Evolutionary conservation across 2,113 vertebrate species (phyloP), one percentile per base, ranked within the genome.

Genomic region (Zootoca vivipara): DNA sequence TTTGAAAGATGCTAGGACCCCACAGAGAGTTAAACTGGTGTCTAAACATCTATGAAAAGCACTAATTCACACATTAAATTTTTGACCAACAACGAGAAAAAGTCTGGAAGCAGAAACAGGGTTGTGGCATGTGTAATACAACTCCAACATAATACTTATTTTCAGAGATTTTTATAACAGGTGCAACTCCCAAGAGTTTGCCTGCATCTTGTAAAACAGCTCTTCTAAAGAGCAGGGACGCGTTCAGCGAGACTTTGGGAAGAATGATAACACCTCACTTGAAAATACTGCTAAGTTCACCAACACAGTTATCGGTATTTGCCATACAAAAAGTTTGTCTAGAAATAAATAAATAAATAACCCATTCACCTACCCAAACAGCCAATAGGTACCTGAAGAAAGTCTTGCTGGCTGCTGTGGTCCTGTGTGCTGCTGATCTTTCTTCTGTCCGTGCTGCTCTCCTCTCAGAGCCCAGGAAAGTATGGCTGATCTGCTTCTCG

Each of bases 401-500:
- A 70, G 67, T 62, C 72, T 18, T 22, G 0, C 52, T 0, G 67
- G 38, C 78, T 82, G 3, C 73, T 85, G 78, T 78, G 85, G 62
- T 83, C 74, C 72, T 81, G 24, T 12, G 72, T 38, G 64, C 70
- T 2, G 46, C 82, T 85, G 5, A 83, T 84, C 83, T 78, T 78
- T n/a, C 16, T 78, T 91, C 75, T 28, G 72, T 77, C 0, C 79
- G 70, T 85, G 65, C 56, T 15, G 80, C 1, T 22, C 90, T 92
- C 30, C 80, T 75, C 0, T 4, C 0, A 8, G 15, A 78, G 83
- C 78, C 84, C 26, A 30, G 78, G 16, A 26, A 92, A 92, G 92
- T 62, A 93, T 90, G 90, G 78, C 88, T 91, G 70, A 87, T 87
- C 90, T 22, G 93, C 91, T 93, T 74, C 85, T 30, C 89, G 96